Percentiles rank a stretch among this genome's conserved stretches.
Evolutionary conservation across 2,113 vertebrate species (phyloP).

Genomic region (Odocoileus virginianus): DNA sequence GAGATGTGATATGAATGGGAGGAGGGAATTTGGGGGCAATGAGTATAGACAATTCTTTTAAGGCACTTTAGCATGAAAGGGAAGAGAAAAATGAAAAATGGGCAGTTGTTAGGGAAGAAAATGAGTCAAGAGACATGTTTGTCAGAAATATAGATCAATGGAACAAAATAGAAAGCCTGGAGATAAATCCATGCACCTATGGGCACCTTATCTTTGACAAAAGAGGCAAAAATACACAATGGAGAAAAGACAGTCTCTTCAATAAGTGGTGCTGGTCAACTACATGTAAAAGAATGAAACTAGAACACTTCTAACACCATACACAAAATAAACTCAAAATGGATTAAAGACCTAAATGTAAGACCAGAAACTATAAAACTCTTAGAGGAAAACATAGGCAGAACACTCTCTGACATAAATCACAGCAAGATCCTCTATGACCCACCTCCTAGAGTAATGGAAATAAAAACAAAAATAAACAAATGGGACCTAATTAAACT

Average conservation of each 20-base stretch:
- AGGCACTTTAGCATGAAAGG: not conserved
- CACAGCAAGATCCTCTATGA: not conserved
- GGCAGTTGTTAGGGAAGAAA: not conserved
- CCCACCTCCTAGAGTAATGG: not conserved
- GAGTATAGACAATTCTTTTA: not conserved
- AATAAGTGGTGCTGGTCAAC: not conserved
- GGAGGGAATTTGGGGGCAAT: not conserved
- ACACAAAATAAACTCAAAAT: not conserved
- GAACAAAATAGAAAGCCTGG: not conserved
- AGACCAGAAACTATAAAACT: not conserved
- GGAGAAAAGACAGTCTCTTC: not conserved
- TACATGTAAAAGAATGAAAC: not conserved
- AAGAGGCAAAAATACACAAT: not conserved
- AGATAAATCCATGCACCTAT: not conserved
- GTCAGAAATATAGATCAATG: not conserved
- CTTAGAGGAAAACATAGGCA: not conserved
- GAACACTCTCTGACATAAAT: not conserved
- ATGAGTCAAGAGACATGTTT: not conserved
- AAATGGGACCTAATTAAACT: not conserved
- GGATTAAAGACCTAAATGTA: not conserved
- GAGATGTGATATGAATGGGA: not conserved
- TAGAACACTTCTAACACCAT: not conserved
- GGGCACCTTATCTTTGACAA: not conserved
- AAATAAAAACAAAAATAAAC: not conserved
- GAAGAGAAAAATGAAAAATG: slow-evolving; percentile 14